Conservation (phyloP, 1,140 invertebrate species). For the Ceratina calcarata region DNA sequence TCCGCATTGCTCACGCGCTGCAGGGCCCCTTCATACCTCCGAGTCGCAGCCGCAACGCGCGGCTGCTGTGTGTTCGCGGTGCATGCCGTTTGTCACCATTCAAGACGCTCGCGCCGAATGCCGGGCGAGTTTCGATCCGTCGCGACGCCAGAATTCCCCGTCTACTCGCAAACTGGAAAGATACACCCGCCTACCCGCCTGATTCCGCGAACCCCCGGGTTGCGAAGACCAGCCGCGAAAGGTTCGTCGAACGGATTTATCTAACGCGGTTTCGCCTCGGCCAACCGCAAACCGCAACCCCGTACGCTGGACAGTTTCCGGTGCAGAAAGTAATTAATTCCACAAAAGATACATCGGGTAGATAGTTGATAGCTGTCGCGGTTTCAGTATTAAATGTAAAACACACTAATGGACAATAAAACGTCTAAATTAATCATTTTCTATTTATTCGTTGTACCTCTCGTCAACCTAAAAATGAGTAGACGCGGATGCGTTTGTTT, state of each 20-base stretch:
- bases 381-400: neutral
- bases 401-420: no score
- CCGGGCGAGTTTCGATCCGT: slow-evolving; percentile 55
- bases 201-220: neutral
- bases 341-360: neutral
- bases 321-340: slow-evolving; percentile 6
- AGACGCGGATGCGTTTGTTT: no score
- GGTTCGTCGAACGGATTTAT: slow-evolving; percentile 5
- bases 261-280: neutral
- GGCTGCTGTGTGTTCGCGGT: slow-evolving; percentile 63
- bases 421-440: no score
- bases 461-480: no score
- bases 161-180: slow-evolving; percentile 21
- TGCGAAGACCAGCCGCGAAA: neutral
- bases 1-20: slow-evolving; percentile 66
- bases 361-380: neutral
- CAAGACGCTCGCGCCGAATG: slow-evolving; percentile 63
- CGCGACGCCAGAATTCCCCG: slow-evolving; percentile 50
- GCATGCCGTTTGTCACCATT: slow-evolving; percentile 68
- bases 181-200: no score
- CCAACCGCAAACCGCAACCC: slow-evolving; percentile 15
- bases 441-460: no score
- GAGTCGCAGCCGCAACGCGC: slow-evolving; percentile 55
- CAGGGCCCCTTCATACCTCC: slow-evolving; percentile 52
- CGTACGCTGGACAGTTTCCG: slow-evolving; percentile 1